Evolutionary conservation across 2,113 vertebrate genomes (phyloP).

Genomic region (Cyphomyrus discorhynchus): DNA sequence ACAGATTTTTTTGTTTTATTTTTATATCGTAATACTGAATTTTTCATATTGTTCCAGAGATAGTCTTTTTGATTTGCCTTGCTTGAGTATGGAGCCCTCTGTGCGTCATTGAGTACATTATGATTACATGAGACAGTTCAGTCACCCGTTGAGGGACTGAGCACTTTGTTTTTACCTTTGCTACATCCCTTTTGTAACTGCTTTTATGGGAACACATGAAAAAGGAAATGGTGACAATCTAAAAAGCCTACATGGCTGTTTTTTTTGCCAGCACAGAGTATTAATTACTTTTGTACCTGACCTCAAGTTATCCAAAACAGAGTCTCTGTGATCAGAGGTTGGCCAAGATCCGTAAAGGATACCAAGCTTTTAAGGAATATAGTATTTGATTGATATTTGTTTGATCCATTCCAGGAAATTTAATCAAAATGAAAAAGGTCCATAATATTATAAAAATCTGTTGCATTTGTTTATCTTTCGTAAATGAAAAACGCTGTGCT

Average conservation of each 20-base stretch:
- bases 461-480: background rate
- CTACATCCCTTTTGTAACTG: background rate
- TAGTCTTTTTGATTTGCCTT: background rate
- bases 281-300: background rate
- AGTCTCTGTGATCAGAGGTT: background rate
- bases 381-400: background rate
- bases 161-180: background rate
- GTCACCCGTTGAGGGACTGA: background rate
- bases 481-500: background rate
- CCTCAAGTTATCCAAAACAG: background rate
- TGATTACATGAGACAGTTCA: background rate
- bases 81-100: background rate
- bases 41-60: background rate
- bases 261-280: background rate
- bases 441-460: background rate
- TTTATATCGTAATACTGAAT: background rate
- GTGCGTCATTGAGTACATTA: background rate
- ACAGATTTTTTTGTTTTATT: background rate
- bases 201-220: background rate
- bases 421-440: constrained; percentile 2
- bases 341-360: background rate
- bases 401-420: constrained; percentile 3
- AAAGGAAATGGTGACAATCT: background rate
- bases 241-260: background rate
- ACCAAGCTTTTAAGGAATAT: background rate